A percentile compares a stretch with the other conserved stretches of the same genome.
These are phyloP conservation scores for Prosapia bicincta DNA, from an alignment of 2,888 invertebrate species.

Conservation along the genomic window DNA sequence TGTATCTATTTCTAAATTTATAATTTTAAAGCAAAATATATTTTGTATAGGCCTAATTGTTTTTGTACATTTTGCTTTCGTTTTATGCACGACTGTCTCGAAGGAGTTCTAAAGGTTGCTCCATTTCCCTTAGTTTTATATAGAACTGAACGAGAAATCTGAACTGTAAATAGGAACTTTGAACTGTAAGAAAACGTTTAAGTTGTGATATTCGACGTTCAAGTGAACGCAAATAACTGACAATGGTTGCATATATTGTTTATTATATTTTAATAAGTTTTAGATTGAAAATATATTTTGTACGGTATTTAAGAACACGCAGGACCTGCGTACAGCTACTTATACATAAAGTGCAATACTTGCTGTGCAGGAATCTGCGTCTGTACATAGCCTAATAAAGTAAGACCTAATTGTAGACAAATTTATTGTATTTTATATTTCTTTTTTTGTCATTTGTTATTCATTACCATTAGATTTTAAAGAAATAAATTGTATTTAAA, in stretches of 20 bases:
- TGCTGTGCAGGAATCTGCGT: neutral
- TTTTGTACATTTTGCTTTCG: neutral
- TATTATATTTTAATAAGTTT: neutral
- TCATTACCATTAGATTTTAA: neutral
- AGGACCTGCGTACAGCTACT: neutral
- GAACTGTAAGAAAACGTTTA: neutral
- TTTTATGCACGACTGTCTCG: neutral
- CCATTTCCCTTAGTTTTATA: neutral
- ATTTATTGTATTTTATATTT: constrained; percentile 2
- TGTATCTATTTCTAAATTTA: no score
- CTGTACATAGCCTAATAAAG: neutral
- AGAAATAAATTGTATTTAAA: neutral
- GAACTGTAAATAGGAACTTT: neutral
- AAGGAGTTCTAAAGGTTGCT: neutral
- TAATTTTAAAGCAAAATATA: no score
- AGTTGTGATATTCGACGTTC: neutral
- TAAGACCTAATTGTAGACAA: neutral
- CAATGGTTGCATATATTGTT: neutral
- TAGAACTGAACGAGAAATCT: neutral
- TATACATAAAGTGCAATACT: neutral
- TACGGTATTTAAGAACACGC: neutral
- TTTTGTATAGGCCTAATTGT: no score
- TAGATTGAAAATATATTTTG: neutral
- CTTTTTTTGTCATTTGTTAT: neutral
- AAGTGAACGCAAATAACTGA: neutral